These are phyloP conservation scores for Apomyelois bistriatella DNA, from an alignment of 2,888 invertebrate species.

Conservation along the genomic window DNA sequence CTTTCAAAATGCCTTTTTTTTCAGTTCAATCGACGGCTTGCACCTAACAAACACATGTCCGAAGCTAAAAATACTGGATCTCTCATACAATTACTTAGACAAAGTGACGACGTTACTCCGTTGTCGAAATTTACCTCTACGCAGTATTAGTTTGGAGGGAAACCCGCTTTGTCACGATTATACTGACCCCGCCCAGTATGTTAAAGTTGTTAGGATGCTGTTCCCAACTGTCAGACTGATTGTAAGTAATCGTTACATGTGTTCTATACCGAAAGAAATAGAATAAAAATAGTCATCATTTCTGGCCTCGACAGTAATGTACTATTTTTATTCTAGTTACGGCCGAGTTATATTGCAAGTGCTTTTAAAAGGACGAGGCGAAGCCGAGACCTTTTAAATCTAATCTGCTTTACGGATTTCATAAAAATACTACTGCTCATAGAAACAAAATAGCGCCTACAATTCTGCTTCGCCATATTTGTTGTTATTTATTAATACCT, in stretches of 20 bases:
- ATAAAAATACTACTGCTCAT: no score
- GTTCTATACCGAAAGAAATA: no score
- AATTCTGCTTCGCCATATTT: no score
- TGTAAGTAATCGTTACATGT: conserved; percentile 70
- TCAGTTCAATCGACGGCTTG: conserved; percentile 52
- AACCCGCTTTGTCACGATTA: conserved; percentile 86
- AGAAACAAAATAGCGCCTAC: no score
- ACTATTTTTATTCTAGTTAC: no score
- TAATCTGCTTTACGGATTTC: no score
- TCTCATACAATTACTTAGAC: conserved; percentile 53
- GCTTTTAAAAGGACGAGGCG: no score
- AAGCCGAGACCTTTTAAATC: no score
- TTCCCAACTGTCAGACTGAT: conserved; percentile 75
- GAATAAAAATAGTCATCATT: no score
- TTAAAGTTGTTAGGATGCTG: conserved; percentile 71
- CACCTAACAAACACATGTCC: conserved; percentile 39
- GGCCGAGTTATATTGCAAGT: no score
- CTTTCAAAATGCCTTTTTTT: conserved; percentile 16
- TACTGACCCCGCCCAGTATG: conserved; percentile 78
- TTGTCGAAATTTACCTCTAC: conserved; percentile 58
- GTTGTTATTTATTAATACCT: not conserved
- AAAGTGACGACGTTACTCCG: conserved; percentile 35
- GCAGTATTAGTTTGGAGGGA: conserved; percentile 81
- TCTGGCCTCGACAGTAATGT: no score
- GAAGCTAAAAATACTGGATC: conserved; percentile 42